Conservation (phyloP, 1,140 invertebrate species). For the Anastrepha obliqua region DNA sequence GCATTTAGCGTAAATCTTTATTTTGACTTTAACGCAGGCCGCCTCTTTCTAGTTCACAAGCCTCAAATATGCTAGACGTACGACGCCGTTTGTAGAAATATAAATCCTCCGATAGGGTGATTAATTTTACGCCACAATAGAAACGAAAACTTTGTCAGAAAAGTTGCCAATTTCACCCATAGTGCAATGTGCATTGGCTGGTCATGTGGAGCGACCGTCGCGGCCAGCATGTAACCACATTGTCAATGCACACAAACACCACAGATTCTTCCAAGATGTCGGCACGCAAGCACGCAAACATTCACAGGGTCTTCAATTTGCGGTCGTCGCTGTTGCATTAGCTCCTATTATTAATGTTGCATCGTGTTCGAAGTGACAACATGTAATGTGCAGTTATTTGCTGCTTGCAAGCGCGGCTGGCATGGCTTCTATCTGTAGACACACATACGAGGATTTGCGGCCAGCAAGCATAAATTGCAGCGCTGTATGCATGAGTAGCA, state of each 20-base stretch:
- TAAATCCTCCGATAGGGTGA: too few relatives aligned
- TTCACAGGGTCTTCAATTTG: conserved; percentile 16
- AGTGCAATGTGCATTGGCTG: not conserved
- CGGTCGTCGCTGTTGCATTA: conserved; percentile 41
- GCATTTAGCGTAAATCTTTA: too few relatives aligned
- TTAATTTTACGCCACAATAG: too few relatives aligned
- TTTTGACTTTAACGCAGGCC: too few relatives aligned
- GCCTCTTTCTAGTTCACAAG: too few relatives aligned
- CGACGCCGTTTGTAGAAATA: too few relatives aligned
- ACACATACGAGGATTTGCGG: not conserved
- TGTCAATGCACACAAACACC: not conserved
- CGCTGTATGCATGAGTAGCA: too few relatives aligned
- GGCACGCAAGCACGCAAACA: conserved; percentile 9
- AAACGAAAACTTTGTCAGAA: not conserved
- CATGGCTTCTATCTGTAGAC: not conserved
- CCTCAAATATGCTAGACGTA: too few relatives aligned
- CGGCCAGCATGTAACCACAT: conserved; percentile 8
- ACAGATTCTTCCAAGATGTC: conserved; percentile 26
- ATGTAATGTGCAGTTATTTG: conserved; percentile 26
- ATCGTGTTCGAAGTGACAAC: conserved; percentile 37
- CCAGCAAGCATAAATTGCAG: not conserved
- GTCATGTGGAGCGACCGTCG: not conserved
- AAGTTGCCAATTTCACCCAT: not conserved
- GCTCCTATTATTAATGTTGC: conserved; percentile 42
- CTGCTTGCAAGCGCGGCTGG: conserved; percentile 5